Base-by-base conservation (phyloP, 2,797 vertebrate genomes). In the Microctenopoma lineatum region DNA sequence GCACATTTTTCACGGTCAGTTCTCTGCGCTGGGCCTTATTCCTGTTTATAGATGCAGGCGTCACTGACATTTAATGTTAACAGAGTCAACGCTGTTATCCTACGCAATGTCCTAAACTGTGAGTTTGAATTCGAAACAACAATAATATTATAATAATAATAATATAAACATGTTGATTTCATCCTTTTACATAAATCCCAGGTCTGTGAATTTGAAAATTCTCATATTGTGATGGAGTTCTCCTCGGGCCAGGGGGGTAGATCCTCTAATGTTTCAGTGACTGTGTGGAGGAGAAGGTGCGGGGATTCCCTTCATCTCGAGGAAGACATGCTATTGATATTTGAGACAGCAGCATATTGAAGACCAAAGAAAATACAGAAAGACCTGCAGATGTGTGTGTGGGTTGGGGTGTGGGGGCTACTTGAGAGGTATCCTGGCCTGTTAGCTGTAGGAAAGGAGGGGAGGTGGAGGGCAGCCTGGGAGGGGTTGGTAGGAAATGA, bases 401-500 rank as follows among this genome's bases (percentile, higher is more conserved):
- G 61, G 36, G 47, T 16, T 18, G 39, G 44, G 16, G 29, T 9
- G 6, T 38, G 57, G 62, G 53, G 15, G 66, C 61, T 55, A 70
- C 39, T 14, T 41, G 39, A 39, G 39, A 41, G 53, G 58, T 56
- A 60, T 72, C 47, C 39, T 45, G 57, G 26, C n/a, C 45, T 5
- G 63, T 75, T 64, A 62, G 63, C 48, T 66, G 39, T 32, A 38
- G 29, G 56, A 73, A 21, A 59, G 2, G 16, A 5, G 14, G 41
- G 14, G 14, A n/a, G 11, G 26, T 18, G n/a, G 32, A 50, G 34
- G 53, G 56, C 41, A 68, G 42, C 25, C 63, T 54, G 36, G 56
- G 68, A 50, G 72, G 80, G 72, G 71, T 70, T 72, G 80, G 84
- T 78, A 88, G 89, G 87, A 88, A 86, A 84, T 79, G 77, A 90